These are phyloP conservation scores for Macquaria australasica DNA, from an alignment of 2,113 vertebrate genomes.

Conservation along the genomic window DNA sequence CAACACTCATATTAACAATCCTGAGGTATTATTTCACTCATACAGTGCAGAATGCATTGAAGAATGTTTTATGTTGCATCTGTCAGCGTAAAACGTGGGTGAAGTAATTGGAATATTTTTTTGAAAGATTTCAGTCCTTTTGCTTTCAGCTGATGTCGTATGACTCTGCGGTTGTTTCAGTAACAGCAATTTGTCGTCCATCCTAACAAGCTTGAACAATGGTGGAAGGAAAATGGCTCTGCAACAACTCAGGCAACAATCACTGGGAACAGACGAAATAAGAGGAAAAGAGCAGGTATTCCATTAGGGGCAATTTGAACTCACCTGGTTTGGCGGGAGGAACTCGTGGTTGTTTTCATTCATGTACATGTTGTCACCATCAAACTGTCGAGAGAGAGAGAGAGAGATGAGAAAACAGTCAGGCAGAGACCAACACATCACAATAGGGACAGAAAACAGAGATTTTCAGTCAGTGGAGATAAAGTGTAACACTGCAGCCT, in stretches of 20 bases:
- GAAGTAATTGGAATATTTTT: conserved; percentile 18
- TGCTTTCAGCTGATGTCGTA: conserved; percentile 38
- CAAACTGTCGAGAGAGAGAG: conserved; percentile 89
- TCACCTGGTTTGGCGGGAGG: conserved; percentile 95
- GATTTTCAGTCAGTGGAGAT: conserved; percentile 53
- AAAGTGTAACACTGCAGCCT: conserved; percentile 66
- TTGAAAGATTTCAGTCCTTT: conserved; percentile 4
- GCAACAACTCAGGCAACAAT: conserved; percentile 13
- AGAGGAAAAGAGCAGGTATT: conserved; percentile 34
- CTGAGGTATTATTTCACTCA: neutral
- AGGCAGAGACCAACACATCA: conserved; percentile 34
- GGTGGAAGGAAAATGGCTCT: conserved; percentile 24
- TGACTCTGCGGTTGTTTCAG: conserved; percentile 28
- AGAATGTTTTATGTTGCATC: neutral
- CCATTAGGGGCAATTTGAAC: conserved; percentile 29
- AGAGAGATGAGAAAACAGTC: conserved; percentile 50
- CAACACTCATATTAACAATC: neutral
- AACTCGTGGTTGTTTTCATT: conserved; percentile 97
- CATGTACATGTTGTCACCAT: conserved; percentile 99
- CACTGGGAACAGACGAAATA: conserved; percentile 22
- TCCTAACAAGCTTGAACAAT: conserved; percentile 24
- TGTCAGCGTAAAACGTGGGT: neutral
- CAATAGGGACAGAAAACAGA: conserved; percentile 49
- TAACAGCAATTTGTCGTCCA: conserved; percentile 28
- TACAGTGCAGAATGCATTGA: neutral